These are phyloP conservation scores for Gopherus evgoodei DNA, from an alignment of 2,113 vertebrate species.

Conservation along the genomic window DNA sequence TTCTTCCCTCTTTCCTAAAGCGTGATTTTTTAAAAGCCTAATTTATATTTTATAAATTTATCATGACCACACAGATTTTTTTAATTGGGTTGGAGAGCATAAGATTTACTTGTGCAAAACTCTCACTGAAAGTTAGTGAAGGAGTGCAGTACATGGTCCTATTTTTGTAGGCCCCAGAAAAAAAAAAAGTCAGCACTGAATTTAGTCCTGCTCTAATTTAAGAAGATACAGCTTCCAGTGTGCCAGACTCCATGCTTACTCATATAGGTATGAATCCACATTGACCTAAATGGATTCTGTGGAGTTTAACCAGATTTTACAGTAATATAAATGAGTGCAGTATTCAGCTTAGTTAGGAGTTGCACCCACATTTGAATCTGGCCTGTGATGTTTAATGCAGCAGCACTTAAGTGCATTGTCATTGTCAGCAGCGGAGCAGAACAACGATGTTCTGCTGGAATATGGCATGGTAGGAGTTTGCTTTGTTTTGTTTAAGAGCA, in stretches of 20 bases:
- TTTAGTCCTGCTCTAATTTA: not conserved
- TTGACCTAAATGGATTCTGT: not conserved
- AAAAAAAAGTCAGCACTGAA: not conserved
- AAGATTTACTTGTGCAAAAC: not conserved
- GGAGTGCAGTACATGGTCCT: not conserved
- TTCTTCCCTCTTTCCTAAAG: not conserved
- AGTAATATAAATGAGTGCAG: not conserved
- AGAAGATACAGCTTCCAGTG: not conserved
- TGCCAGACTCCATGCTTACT: not conserved
- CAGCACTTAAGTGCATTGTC: not conserved
- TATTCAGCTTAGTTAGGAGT: not conserved
- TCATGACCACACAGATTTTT: not conserved
- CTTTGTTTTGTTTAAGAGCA: constrained; percentile 20
- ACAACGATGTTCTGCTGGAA: not conserved
- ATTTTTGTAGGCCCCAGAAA: not conserved
- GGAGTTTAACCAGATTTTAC: not conserved
- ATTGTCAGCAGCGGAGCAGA: not conserved
- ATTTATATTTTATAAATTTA: constrained; percentile 7
- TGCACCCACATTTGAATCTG: not conserved
- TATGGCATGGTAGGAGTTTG: not conserved
- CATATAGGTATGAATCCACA: not conserved
- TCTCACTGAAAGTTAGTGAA: not conserved
- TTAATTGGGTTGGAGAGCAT: not conserved
- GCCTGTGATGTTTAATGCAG: not conserved
- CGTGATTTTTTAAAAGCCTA: not conserved